Percentiles rank a stretch among this genome's conserved stretches.
These are phyloP conservation scores for Hephaestus fuliginosus DNA, from an alignment of 2,797 vertebrate genomes.

Conservation along the genomic window DNA sequence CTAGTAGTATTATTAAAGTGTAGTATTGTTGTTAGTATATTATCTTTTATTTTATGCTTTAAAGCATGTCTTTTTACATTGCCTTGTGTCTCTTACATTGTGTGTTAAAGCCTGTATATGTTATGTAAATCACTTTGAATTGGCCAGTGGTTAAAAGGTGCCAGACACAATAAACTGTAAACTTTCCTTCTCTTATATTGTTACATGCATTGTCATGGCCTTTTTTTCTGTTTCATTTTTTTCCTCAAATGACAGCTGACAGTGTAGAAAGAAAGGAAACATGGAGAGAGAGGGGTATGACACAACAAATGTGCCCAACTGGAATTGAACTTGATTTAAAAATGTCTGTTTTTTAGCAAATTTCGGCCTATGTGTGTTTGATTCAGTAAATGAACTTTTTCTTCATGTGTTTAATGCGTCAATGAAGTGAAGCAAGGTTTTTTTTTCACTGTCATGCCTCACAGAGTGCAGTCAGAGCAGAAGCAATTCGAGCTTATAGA, in stretches of 20 bases:
- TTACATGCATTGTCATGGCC: too few relatives aligned
- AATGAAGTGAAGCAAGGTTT: not conserved
- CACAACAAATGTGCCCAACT: not conserved
- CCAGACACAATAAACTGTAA: too few relatives aligned
- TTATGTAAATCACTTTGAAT: not conserved
- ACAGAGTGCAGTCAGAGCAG: slow-evolving; percentile 2
- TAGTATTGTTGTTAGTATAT: not conserved
- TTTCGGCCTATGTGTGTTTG: not conserved
- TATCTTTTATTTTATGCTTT: too few relatives aligned
- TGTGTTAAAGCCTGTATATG: not conserved
- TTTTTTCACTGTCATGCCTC: slow-evolving; percentile 13
- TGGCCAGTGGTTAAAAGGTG: not conserved
- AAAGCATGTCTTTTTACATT: not conserved
- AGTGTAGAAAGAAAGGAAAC: not conserved
- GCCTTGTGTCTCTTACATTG: not conserved
- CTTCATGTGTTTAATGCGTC: not conserved
- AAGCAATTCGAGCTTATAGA: slow-evolving; percentile 16
- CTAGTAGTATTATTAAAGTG: too few relatives aligned
- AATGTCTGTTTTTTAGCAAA: not conserved
- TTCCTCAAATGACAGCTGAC: not conserved
- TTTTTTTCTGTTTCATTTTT: not conserved
- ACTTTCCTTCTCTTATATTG: not conserved
- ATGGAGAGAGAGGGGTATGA: not conserved
- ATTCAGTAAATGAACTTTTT: not conserved
- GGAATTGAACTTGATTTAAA: not conserved